phyloP scores from a whole-genome alignment of 2,888 invertebrate species.

The Nemapogon koenigi region DNA sequence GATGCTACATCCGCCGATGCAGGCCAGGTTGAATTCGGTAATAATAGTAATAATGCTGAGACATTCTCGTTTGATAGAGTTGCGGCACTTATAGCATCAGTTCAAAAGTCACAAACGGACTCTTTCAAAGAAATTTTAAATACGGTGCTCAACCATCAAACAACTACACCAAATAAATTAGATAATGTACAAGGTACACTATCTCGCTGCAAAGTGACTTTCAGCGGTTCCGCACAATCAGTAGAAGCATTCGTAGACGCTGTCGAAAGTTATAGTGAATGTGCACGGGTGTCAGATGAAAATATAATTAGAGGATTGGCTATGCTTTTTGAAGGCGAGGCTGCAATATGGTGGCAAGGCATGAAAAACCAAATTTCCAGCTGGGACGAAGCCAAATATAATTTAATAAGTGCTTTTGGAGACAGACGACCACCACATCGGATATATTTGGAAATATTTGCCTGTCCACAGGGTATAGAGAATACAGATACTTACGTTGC shows the following conservation, averaged over 20 bases:
- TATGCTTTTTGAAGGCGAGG: conserved; percentile 11
- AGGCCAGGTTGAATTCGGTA: too few relatives aligned
- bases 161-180: too few relatives aligned
- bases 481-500: conserved; percentile 14
- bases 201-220: neutral
- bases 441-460: conserved; percentile 14
- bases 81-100: neutral
- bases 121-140: neutral
- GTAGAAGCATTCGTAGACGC: conserved; percentile 17
- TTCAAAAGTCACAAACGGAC: neutral
- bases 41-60: too few relatives aligned
- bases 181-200: neutral
- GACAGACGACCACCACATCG: conserved; percentile 13
- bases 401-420: conserved; percentile 9
- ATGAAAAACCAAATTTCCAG: conserved; percentile 1
- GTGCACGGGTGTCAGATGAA: conserved; percentile 15
- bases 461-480: conserved; percentile 9
- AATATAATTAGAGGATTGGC: conserved; percentile 14
- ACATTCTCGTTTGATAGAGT: neutral
- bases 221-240: neutral
- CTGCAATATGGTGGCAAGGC: conserved; percentile 12
- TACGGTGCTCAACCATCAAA: neutral
- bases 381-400: conserved; percentile 12
- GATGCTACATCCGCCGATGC: too few relatives aligned
- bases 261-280: conserved; percentile 13